Evolutionary conservation across 2,797 vertebrate species (phyloP).

Genomic region (Enteromius viviparus): DNA sequence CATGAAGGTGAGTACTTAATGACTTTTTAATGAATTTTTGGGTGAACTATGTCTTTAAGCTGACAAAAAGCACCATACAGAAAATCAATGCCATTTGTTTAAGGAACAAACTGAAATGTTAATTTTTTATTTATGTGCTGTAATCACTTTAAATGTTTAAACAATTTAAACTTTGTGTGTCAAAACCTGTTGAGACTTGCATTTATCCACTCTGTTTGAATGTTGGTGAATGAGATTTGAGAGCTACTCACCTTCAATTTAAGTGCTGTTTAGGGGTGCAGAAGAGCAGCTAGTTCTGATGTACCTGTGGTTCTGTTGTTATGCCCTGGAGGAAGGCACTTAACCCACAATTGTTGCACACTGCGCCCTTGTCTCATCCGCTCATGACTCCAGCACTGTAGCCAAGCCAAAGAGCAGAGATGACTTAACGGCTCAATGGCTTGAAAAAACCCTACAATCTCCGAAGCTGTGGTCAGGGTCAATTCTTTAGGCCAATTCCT

Average conservation of each 20-base stretch:
- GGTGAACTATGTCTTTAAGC: neutral
- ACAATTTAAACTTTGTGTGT: neutral
- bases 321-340: constrained; percentile 37
- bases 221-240: constrained; percentile 1
- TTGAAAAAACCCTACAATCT: constrained; percentile 11
- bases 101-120: neutral
- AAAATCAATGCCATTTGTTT: neutral
- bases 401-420: constrained; percentile 38
- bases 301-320: constrained; percentile 37
- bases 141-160: neutral
- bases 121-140: neutral
- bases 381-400: constrained; percentile 36
- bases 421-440: constrained; percentile 27
- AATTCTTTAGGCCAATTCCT: neutral
- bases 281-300: constrained; percentile 38
- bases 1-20: neutral
- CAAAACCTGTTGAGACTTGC: neutral
- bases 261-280: constrained; percentile 14
- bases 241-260: constrained; percentile 5
- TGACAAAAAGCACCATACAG: constrained; percentile 9
- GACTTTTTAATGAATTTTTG: no score
- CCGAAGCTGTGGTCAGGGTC: neutral
- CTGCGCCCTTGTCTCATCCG: constrained; percentile 14
- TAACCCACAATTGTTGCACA: constrained; percentile 35
- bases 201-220: constrained; percentile 1